Evolutionary conservation across 2,113 vertebrate genomes (phyloP), one percentile per base, ranked within the genome.

Genomic region (Ceratotherium simum): DNA sequence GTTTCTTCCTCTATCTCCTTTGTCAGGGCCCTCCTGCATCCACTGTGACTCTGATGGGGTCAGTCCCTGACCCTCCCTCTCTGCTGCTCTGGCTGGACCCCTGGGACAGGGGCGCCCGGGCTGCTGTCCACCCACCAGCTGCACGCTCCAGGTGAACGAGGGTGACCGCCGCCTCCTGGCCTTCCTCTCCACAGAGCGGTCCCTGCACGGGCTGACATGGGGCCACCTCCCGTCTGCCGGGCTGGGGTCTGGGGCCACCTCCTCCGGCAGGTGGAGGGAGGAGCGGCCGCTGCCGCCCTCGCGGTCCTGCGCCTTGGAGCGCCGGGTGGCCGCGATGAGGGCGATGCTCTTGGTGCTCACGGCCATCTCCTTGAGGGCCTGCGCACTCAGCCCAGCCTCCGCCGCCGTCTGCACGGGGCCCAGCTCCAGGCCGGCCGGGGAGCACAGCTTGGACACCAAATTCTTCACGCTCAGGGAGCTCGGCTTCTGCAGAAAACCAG

Each of bases 281-380:
- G 78, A 73, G 84, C 10, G 10, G 73, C 91, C 4, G 0, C 86
- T 96, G 67, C 96, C 73, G 7, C 78, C 39, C 3, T 93, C 94
- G 3, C 5, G 29, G n/a, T 96, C 94, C 1, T 87, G 96, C 0
- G 89, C 97, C 79, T 96, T 98, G 75, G 94, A 98, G 25, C 92
- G 93, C 9, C 92, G 42, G 62, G 92, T 97, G 87, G 98, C 98
- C 0, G 99, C 98, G 1, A 99, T 94, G 54, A 98, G 96, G 9
- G 98, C 89, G 16, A 99, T 99, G 97, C 96, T 98, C 95, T 98
- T 98, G 51, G 98, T 99, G 96, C 97, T 96, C 3, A 33, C 75
- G 1, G 92, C 98, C 39, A 98, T 98, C 98, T 98, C 97, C 82
- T 95, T 85, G 85, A 98, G 96, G 48, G 94, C 97, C 73, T 98